Conservation (phyloP, 2,113 vertebrate species). For the Albula goreensis region DNA sequence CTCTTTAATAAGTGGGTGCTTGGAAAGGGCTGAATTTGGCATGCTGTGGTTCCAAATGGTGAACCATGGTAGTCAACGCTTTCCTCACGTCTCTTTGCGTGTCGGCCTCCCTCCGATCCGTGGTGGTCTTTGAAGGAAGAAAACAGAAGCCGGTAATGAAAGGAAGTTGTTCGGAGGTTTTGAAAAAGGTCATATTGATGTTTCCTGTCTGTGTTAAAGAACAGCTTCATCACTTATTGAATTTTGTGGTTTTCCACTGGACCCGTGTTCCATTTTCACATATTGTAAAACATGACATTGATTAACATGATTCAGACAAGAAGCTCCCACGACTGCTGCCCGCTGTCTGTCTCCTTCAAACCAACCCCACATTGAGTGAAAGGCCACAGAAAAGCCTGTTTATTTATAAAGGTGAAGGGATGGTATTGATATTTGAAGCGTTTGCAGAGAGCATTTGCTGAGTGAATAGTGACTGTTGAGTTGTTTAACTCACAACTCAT, state of each 20-base stretch:
- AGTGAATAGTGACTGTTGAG: not conserved
- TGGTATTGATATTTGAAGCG: not conserved
- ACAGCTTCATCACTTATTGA: not conserved
- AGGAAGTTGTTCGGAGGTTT: constrained; percentile 30
- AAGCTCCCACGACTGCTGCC: constrained; percentile 1
- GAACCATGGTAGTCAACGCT: not conserved
- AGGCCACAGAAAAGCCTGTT: not conserved
- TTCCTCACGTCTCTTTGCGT: not conserved
- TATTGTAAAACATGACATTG: constrained; percentile 15
- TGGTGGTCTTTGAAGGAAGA: not conserved
- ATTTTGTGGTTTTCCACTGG: not conserved
- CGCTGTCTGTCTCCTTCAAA: not conserved
- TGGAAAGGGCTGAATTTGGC: no score
- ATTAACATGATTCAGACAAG: constrained; percentile 8
- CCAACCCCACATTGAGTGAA: not conserved
- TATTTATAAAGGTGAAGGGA: constrained; percentile 1
- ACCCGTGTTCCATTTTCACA: not conserved
- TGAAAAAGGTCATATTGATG: constrained; percentile 47
- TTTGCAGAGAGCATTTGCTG: not conserved
- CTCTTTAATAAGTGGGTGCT: no score
- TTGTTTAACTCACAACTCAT: not conserved
- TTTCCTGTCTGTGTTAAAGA: not conserved
- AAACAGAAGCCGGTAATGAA: not conserved
- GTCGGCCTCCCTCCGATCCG: not conserved
- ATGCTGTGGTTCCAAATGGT: no score